These are phyloP conservation scores for Enteromius fasciolatus DNA, from an alignment of 2,797 vertebrate species.

Conservation along the genomic window DNA sequence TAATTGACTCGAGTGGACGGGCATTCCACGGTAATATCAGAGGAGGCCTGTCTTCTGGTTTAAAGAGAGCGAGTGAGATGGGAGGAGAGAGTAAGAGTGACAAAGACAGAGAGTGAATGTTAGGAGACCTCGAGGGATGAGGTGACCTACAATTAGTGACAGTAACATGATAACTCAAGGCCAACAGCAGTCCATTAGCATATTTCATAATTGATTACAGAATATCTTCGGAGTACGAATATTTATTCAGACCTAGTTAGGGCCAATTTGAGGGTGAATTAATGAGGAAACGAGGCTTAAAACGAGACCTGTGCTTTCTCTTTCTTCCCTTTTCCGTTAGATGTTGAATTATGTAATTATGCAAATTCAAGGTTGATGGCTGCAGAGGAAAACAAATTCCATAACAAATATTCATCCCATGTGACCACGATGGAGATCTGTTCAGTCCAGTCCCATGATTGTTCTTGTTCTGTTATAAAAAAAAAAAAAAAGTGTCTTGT, in stretches of 20 bases:
- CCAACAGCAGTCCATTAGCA: slow-evolving; percentile 57
- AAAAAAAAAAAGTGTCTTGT: not conserved
- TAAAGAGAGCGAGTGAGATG: slow-evolving; percentile 30
- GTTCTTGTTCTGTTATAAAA: slow-evolving; percentile 5
- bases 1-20: slow-evolving; percentile 48
- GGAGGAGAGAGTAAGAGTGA: slow-evolving; percentile 39
- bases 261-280: slow-evolving; percentile 57
- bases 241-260: slow-evolving; percentile 55
- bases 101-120: slow-evolving; percentile 39
- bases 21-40: slow-evolving; percentile 39
- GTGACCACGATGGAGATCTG: slow-evolving; percentile 12
- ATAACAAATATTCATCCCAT: slow-evolving; percentile 24
- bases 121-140: slow-evolving; percentile 54
- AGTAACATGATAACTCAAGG: slow-evolving; percentile 59
- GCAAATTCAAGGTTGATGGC: slow-evolving; percentile 46
- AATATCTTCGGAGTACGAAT: slow-evolving; percentile 54
- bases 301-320: slow-evolving; percentile 47
- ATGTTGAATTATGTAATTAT: slow-evolving; percentile 53
- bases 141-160: slow-evolving; percentile 63
- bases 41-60: slow-evolving; percentile 35
- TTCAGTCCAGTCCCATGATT: not conserved
- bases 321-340: slow-evolving; percentile 15
- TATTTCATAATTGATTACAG: slow-evolving; percentile 64
- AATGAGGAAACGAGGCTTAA: slow-evolving; percentile 52
- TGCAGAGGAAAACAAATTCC: slow-evolving; percentile 44